Evolutionary conservation across 23 tunicate species (phyloP), one percentile per base, ranked within the genome.

Genomic region (Styela plicata): DNA sequence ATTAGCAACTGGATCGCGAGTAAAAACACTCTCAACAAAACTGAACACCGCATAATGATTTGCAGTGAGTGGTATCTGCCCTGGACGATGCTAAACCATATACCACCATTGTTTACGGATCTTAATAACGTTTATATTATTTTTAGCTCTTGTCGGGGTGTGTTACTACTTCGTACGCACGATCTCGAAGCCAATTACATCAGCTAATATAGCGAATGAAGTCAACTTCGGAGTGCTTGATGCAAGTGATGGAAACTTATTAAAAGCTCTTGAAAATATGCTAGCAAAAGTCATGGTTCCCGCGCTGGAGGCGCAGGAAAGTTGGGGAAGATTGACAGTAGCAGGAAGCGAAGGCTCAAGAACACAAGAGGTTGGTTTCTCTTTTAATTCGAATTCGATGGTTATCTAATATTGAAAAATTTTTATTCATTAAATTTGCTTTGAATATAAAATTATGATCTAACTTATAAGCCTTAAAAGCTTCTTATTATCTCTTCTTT

Each of bases 151-250:
- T 82, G 85, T 80, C 24, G 99, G 99, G 26, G 66, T 84, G 27
- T 89, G 95, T 34, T 93, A 85, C 74, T 93, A 84, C 84, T 93
- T 93, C 79, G 84, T 93, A 1, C 90, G 90, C 10, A 88, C 93
- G 7, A 74, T 53, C 70, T 29, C 74, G 3, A 93, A 85, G 79
- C 33, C 89, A 63, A 93, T 93, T 65, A 77, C 98, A n/a, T 80
- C 94, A 1, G 87, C 98, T 16, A 93, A 93, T 73, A 83, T 93
- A 33, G 94, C 94, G 0, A 93, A 93, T 65, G 98, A 93, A 63
- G 98, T 93, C 80, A 93, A 93, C 83, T 93, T 93, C 66, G 98
- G 98, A 29, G 31, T 93, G 23, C 63, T 93, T 24, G 98, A 93
- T 52, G 98, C 98, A 63, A 80, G 79, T 0, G 88, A 83, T 26